Base-by-base conservation (phyloP, 2,797 vertebrate species). In the Sternarchorhynchus goeldii region DNA sequence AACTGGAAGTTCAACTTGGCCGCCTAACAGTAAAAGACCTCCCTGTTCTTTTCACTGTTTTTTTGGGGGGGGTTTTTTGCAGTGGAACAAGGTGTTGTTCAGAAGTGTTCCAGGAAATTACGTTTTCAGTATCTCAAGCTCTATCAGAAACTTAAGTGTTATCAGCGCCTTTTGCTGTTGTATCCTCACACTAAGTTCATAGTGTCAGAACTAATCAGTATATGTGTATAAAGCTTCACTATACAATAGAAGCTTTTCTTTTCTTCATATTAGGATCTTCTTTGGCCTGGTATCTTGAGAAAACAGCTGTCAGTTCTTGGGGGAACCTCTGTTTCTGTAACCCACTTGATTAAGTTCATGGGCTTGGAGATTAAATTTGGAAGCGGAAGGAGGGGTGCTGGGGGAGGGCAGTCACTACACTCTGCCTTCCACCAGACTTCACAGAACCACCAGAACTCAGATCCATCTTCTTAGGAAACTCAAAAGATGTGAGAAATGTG, bases 21-120 rank as follows among this genome's bases (percentile, higher is more conserved):
- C 91, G 88, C 0, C 60, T 94, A 17, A 80, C 89, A 92, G 94
- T 96, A 89, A 83, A 84, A 71, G 59, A 72, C 41, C 10, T 17
- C 14, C 17, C 56, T 50, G 36, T 25, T 29, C n/a, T 25, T 50
- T 67, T 45, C 32, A 0, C 17, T n/a, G 12, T 6, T 56, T n/a
- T n/a, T n/a, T n/a, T n/a, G n/a, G n/a, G n/a, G n/a, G n/a, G n/a
- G n/a, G n/a, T 20, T 70, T 34, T 8, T 18, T 57, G 50, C 10
- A 12, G 31, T 56, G 34, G 39, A 56, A 12, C 10, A n/a, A 36
- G 25, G 18, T 16, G 18, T 69, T 69, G 66, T 69, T 69, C 21
- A 31, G 4, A 53, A 16, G 10, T 67, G 0, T 50, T 45, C 64
- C 21, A 2, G 2, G 2, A 39, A 29, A 14, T 17, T 2, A 36